Base-by-base conservation (phyloP, 2,113 vertebrate species). In the Pundamilia nyererei region DNA sequence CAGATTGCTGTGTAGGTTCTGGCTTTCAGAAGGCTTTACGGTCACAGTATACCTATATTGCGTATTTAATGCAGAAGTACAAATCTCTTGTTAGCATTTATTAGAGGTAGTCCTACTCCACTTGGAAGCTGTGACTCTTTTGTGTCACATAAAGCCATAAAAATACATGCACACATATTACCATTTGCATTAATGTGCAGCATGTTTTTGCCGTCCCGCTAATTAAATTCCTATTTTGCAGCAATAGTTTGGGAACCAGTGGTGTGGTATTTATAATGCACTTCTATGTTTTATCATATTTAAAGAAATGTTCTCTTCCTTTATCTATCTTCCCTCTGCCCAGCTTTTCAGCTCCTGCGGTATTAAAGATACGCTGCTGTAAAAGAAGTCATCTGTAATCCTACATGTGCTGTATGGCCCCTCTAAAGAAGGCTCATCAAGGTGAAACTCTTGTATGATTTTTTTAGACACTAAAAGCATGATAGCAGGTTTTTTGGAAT, bases 341-440 rank as follows among this genome's bases (percentile, higher is more conserved):
- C 7, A 6, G 49, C 49, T 79, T 92, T 68, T 85, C 53, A 38
- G 89, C 87, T 91, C 68, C 84, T 58, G 70, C 3, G 4, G 65
- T 56, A 29, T 90, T 87, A 86, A 75, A 88, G 79, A 56, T 86
- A 31, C 2, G 29, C 81, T 11, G 81, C 49, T 11, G 49, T 77
- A 89, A 86, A 87, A 86, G 40, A 92, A 91, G 89, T 91, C 91
- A 81, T 84, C 80, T 45, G 58, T 93, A 94, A 92, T 95, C 90
- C 85, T 7, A 8, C 14, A 58, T 62, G 72, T 86, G 87, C 85
- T 60, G 53, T 31, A 47, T 31, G 35, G 70, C 83, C 80, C 53
- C 83, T 40, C 42, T 54, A 84, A 89, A 47, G 45, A 83, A 90
- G 80, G n/a, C 86, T 92, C 82, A 86, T 88, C 80, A 87, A 91